A percentile compares a stretch with the other conserved stretches of the same genome.
phyloP scores from a whole-genome alignment of 37 sponge, comb jelly and placozoan genomes.

The Amphimedon queenslandica region DNA sequence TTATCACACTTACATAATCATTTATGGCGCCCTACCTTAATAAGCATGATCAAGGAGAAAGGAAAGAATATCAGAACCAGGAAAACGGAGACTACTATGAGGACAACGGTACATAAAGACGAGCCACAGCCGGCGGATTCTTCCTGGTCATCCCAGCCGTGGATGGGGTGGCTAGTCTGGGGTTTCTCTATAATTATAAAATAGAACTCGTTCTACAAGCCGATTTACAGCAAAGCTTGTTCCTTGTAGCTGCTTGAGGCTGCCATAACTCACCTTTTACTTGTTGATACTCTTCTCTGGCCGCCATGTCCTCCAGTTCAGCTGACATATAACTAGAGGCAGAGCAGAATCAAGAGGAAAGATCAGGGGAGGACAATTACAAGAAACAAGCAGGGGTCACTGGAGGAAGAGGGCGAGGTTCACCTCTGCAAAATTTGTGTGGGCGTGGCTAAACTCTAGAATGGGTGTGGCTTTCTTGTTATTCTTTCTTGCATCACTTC shows the following conservation, averaged over 20 bases:
- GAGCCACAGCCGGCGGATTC: conserved; percentile 21
- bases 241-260: no score
- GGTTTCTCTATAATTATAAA: not conserved
- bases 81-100: conserved; percentile 57
- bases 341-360: not conserved
- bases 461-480: no score
- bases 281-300: conserved; percentile 1
- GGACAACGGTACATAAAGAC: conserved; percentile 39
- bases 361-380: not conserved
- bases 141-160: conserved; percentile 28
- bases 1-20: not conserved
- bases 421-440: no score
- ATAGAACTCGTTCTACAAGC: not conserved
- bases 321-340: not conserved
- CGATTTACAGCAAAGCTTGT: not conserved
- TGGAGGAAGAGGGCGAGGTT: no score
- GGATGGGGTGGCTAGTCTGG: not conserved
- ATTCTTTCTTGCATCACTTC: no score
- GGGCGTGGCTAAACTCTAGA: no score
- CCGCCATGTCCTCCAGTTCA: not conserved
- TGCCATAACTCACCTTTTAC: not conserved
- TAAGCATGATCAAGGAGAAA: conserved; percentile 58
- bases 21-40: conserved; percentile 59
- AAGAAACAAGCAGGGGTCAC: not conserved
- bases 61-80: conserved; percentile 63